Evolutionary conservation across 2,113 vertebrate species (phyloP), one percentile per base, ranked within the genome.

Genomic region (Xenopus laevis): DNA sequence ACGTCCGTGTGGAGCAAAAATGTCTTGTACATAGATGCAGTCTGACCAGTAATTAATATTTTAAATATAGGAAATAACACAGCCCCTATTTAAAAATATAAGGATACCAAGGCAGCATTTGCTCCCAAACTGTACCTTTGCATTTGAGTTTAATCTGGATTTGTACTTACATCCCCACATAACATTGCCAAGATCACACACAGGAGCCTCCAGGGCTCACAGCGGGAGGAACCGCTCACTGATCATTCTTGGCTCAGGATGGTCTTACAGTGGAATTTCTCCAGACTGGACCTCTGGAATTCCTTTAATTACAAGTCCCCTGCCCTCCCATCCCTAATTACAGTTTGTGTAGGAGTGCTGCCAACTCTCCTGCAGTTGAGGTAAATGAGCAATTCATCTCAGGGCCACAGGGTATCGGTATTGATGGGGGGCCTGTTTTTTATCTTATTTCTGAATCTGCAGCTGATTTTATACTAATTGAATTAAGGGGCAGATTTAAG

Each of bases 221-320:
- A 50, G 27, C 16, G 13, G 18, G 21, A 13, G 15, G 62, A 40
- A 21, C n/a, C 53, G 33, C 23, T 47, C 33, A 27, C 65, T 53
- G 73, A 69, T 63, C 52, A 40, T 52, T 53, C 63, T 45, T 13
- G 59, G 52, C 30, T 62, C 55, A 50, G 65, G 30, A 57, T 52
- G 59, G 20, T 63, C 27, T 59, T 9, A 23, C 10, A 13, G 27
- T 58, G 57, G 53, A 62, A 47, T 40, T 62, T 69, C 46, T 69
- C 18, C 65, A 33, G 73, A 47, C 58, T 47, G 73, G 73, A 76
- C 73, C 46, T 62, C 58, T 62, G 73, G 73, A 76, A 76, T 76
- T 69, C 45, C 17, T 69, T 67, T 76, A 76, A 76, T 76, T 76
- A 69, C 59, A 52, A 45, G 20, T 53, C 33, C 40, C 20, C 60